These are phyloP conservation scores for Ericerus pela DNA, from an alignment of 1,140 invertebrate genomes.

Conservation along the genomic window DNA sequence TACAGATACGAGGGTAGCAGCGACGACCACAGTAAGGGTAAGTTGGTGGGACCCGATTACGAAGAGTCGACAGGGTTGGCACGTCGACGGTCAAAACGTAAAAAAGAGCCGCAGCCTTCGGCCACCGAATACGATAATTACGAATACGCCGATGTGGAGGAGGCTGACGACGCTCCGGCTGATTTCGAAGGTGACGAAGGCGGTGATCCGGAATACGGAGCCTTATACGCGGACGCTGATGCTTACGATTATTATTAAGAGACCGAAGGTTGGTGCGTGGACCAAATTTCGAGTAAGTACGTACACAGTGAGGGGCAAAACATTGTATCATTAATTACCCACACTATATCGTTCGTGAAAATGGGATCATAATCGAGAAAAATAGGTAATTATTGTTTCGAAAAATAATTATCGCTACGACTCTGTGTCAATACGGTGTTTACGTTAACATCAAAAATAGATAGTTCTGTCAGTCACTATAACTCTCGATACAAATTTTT, in stretches of 20 bases:
- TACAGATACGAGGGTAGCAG: conserved; percentile 12
- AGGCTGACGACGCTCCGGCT: conserved; percentile 14
- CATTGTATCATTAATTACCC: too few species aligned
- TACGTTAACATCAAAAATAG: too few species aligned
- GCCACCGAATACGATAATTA: conserved; percentile 22
- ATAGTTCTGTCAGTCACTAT: too few species aligned
- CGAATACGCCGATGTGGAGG: conserved; percentile 18
- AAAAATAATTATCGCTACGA: too few species aligned
- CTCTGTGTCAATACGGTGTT: too few species aligned
- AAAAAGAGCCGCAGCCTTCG: conserved; percentile 13
- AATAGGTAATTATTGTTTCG: too few species aligned
- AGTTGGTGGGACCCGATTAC: not conserved
- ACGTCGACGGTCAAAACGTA: conserved; percentile 3
- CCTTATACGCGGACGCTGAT: conserved; percentile 16
- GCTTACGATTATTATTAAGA: conserved; percentile 16
- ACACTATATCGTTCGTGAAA: too few species aligned
- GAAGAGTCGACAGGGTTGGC: not conserved
- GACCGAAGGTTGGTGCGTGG: not conserved
- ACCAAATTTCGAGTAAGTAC: not conserved
- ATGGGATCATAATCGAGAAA: too few species aligned
- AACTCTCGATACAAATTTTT: too few species aligned
- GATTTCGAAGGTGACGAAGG: conserved; percentile 16
- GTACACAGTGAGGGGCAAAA: not conserved
- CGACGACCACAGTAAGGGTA: not conserved
- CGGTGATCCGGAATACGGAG: conserved; percentile 17